These are phyloP conservation scores for Dendrocopos noguchii DNA, from an alignment of 2,113 vertebrate genomes.

Conservation along the genomic window DNA sequence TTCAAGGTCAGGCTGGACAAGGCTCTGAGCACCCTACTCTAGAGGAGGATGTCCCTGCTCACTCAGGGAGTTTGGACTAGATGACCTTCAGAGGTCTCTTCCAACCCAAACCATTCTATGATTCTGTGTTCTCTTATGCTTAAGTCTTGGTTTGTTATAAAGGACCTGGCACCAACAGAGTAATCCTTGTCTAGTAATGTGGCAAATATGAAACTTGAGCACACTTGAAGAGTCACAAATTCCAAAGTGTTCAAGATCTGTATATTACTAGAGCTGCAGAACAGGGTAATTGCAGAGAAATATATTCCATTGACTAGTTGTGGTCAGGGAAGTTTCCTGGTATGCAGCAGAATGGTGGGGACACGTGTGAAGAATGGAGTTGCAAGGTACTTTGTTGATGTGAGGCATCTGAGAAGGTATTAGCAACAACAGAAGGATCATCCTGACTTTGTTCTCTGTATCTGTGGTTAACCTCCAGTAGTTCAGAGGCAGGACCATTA, in stretches of 20 bases:
- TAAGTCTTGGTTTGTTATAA: not conserved
- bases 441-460: not conserved
- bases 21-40: too few relatives aligned
- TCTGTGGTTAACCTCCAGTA: not conserved
- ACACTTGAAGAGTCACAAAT: not conserved
- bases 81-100: too few relatives aligned
- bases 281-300: not conserved
- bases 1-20: too few relatives aligned
- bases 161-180: not conserved
- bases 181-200: not conserved
- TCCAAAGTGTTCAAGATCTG: not conserved
- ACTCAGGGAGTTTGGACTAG: too few relatives aligned
- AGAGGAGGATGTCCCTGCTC: too few relatives aligned
- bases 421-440: not conserved
- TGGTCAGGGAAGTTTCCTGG: not conserved
- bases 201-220: not conserved
- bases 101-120: too few relatives aligned
- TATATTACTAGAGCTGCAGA: not conserved
- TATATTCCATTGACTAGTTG: not conserved
- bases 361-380: not conserved
- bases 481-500: not conserved
- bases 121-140: not conserved
- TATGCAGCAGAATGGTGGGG: not conserved
- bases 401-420: not conserved
- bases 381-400: not conserved